Conservation (phyloP, 2,888 invertebrate genomes). For the Sicus ferrugineus region DNA sequence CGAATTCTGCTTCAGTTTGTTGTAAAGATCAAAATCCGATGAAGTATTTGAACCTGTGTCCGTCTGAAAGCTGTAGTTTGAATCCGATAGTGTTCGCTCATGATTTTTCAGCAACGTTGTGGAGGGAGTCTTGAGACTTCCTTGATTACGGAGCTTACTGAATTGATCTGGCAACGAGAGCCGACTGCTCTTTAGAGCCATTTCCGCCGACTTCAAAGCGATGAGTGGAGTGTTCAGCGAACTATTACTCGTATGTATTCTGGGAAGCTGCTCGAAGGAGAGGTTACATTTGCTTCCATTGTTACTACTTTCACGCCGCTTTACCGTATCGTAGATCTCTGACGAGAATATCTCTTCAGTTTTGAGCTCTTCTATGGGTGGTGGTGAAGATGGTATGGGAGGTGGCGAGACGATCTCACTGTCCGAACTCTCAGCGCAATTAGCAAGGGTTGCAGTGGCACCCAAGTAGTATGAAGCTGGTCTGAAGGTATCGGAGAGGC, state of each 20-base stretch:
- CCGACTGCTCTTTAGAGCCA: constrained; percentile 58
- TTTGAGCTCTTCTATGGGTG: constrained; percentile 72
- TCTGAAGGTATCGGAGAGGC: constrained; percentile 85
- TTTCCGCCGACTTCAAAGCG: constrained; percentile 47
- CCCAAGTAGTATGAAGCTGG: constrained; percentile 88
- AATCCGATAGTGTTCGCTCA: constrained; percentile 61
- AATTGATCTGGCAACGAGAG: constrained; percentile 63
- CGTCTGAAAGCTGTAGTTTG: constrained; percentile 63
- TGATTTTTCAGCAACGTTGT: constrained; percentile 54
- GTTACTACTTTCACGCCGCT: constrained; percentile 53
- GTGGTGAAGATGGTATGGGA: constrained; percentile 77
- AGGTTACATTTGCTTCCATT: constrained; percentile 54
- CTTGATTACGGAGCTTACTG: constrained; percentile 51
- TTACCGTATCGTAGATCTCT: constrained; percentile 63
- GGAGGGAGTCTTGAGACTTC: constrained; percentile 39
- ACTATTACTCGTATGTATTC: constrained; percentile 62
- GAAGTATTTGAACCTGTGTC: constrained; percentile 63
- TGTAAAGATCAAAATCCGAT: constrained; percentile 63
- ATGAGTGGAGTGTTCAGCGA: constrained; percentile 60
- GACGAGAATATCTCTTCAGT: constrained; percentile 67
- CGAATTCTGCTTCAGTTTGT: constrained; percentile 59
- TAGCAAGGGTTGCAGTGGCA: constrained; percentile 72
- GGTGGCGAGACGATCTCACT: constrained; percentile 82
- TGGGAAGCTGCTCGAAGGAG: constrained; percentile 62
- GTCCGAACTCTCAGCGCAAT: constrained; percentile 81